These are phyloP conservation scores for Coregonus clupeaformis DNA, from an alignment of 2,113 vertebrate genomes.

Conservation along the genomic window DNA sequence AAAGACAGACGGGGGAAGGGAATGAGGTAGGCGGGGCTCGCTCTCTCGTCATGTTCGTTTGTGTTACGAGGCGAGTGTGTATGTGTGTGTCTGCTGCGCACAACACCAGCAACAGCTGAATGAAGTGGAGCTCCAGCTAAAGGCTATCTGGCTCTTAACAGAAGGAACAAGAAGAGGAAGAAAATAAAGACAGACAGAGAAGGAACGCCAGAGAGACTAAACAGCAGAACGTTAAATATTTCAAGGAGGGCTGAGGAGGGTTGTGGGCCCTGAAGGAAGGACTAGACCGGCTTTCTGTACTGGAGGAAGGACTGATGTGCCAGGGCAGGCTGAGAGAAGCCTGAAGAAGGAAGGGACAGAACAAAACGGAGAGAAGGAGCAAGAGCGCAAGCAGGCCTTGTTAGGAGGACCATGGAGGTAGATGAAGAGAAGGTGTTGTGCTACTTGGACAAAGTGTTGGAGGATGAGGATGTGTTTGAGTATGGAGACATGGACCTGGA, in stretches of 20 bases:
- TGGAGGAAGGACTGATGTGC: constrained; percentile 63
- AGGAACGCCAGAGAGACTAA: neutral
- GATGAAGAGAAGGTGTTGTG: constrained; percentile 88
- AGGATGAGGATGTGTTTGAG: constrained; percentile 86
- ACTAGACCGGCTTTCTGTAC: constrained; percentile 26
- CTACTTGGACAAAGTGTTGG: constrained; percentile 91
- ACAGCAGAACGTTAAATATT: neutral
- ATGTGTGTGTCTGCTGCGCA: neutral
- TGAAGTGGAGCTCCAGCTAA: neutral
- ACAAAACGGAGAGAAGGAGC: constrained; percentile 23
- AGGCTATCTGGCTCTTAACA: neutral
- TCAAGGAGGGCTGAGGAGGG: neutral
- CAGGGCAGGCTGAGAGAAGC: constrained; percentile 39
- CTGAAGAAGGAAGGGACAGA: constrained; percentile 29
- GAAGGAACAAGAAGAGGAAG: neutral
- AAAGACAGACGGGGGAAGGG: constrained; percentile 70
- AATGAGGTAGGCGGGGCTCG: constrained; percentile 64
- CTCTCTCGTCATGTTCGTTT: constrained; percentile 44
- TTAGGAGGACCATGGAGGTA: constrained; percentile 66
- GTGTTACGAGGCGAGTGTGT: constrained; percentile 1
- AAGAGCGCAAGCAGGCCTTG: constrained; percentile 33
- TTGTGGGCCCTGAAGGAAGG: neutral
- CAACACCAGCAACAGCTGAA: neutral
- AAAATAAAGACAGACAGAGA: neutral
- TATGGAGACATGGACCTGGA: constrained; percentile 84